These are phyloP conservation scores for Eupithecia subfuscata DNA, from an alignment of 2,888 invertebrate species.

Conservation along the genomic window DNA sequence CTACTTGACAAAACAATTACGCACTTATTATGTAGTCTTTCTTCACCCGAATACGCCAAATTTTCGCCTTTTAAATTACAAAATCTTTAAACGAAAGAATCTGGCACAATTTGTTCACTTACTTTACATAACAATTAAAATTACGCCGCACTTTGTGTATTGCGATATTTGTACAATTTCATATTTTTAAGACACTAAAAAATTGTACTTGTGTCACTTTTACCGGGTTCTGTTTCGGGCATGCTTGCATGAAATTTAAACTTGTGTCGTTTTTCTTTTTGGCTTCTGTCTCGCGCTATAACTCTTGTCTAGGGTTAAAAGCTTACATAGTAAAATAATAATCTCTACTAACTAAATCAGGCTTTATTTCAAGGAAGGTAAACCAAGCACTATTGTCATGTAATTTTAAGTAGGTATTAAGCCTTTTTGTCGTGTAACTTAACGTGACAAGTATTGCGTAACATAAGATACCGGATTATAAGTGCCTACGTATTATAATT, in stretches of 20 bases:
- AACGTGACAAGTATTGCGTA: background rate
- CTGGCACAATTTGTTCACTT: constrained; percentile 25
- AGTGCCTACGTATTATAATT: background rate
- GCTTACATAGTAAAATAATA: background rate
- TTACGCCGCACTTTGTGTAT: constrained; percentile 11
- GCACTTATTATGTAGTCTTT: background rate
- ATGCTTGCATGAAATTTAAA: background rate
- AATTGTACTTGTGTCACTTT: background rate
- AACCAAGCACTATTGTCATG: background rate
- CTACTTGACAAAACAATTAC: background rate
- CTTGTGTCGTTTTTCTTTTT: background rate
- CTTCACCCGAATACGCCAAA: background rate
- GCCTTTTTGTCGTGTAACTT: background rate
- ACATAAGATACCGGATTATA: background rate
- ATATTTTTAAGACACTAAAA: background rate
- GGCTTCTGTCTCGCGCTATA: background rate
- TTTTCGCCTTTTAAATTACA: constrained; percentile 27
- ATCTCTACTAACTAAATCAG: background rate
- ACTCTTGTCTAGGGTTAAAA: background rate
- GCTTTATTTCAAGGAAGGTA: background rate
- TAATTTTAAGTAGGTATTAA: background rate
- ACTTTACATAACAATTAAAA: constrained; percentile 28
- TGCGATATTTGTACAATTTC: constrained; percentile 1
- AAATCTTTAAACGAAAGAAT: constrained; percentile 21
- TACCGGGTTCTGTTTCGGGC: background rate